These are phyloP conservation scores for Serilophus lunatus DNA, from an alignment of 2,113 vertebrate species.

Conservation along the genomic window DNA sequence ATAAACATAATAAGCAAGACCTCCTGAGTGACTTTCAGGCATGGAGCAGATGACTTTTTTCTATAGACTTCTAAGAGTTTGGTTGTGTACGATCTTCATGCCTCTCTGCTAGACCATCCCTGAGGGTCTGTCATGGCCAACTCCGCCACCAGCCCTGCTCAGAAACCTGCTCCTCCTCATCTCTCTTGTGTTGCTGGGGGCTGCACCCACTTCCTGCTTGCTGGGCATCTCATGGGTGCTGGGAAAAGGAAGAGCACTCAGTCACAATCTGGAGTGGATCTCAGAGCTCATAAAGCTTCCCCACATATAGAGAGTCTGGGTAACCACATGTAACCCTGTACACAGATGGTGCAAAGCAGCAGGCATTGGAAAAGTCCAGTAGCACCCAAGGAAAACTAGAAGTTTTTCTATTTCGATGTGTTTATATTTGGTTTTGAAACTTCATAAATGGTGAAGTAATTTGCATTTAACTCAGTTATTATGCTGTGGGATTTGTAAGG, in stretches of 20 bases:
- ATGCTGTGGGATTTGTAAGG: constrained; percentile 1
- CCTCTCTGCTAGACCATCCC: not conserved
- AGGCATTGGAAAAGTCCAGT: not conserved
- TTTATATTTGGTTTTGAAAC: not conserved
- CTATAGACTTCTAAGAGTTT: not conserved
- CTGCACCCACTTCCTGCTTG: not conserved
- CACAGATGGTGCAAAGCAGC: not conserved
- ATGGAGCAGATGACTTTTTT: not conserved
- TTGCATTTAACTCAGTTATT: constrained; percentile 30
- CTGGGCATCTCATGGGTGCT: not conserved
- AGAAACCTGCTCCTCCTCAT: not conserved
- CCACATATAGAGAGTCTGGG: not conserved
- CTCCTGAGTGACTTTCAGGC: not conserved
- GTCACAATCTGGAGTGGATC: not conserved
- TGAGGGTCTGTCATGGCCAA: not conserved
- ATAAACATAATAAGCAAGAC: not conserved
- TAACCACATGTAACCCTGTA: not conserved
- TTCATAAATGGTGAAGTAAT: not conserved
- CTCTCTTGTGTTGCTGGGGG: not conserved
- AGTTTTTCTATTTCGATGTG: not conserved
- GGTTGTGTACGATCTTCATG: not conserved
- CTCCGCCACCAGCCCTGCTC: not conserved
- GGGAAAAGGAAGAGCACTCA: not conserved
- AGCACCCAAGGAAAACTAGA: not conserved
- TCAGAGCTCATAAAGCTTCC: not conserved